Percentiles rank a stretch among this genome's conserved stretches.
phyloP scores from a whole-genome alignment of 2,797 vertebrate species.

The Percopsis omiscomaycus region DNA sequence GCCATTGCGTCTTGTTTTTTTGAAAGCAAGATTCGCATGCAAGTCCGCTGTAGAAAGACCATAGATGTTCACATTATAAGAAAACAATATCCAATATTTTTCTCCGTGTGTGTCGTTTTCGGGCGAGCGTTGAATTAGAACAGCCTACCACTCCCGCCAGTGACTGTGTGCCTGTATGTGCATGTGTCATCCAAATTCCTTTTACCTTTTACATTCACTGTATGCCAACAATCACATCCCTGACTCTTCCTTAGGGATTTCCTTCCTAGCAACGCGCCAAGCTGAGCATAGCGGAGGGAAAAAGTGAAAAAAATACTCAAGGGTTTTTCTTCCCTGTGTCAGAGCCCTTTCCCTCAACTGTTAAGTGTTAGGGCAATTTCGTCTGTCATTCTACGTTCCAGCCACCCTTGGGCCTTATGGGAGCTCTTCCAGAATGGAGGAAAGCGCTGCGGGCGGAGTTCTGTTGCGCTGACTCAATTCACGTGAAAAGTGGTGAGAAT shows the following conservation, averaged over 20 bases:
- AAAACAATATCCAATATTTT: no score
- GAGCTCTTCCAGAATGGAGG: not conserved
- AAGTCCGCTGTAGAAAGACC: no score
- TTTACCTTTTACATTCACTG: not conserved
- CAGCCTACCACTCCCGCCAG: no score
- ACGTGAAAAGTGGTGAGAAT: conserved; percentile 6
- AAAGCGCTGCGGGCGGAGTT: not conserved
- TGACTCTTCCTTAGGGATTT: not conserved
- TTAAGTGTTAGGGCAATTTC: conserved; percentile 1
- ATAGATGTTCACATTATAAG: no score
- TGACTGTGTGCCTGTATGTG: no score
- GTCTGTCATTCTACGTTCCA: conserved; percentile 14
- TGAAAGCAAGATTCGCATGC: no score
- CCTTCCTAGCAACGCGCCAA: conserved; percentile 7
- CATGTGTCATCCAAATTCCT: not conserved
- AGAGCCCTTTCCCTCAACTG: not conserved
- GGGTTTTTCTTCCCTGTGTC: not conserved
- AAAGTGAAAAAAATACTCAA: no score
- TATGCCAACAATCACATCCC: not conserved
- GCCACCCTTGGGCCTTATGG: conserved; percentile 5
- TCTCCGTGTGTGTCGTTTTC: no score
- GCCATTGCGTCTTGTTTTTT: no score
- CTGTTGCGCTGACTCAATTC: conserved; percentile 12
- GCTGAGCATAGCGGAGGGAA: not conserved
- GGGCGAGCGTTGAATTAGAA: no score